phyloP scores from a whole-genome alignment of 1,140 invertebrate species.

The Diprion similis region DNA sequence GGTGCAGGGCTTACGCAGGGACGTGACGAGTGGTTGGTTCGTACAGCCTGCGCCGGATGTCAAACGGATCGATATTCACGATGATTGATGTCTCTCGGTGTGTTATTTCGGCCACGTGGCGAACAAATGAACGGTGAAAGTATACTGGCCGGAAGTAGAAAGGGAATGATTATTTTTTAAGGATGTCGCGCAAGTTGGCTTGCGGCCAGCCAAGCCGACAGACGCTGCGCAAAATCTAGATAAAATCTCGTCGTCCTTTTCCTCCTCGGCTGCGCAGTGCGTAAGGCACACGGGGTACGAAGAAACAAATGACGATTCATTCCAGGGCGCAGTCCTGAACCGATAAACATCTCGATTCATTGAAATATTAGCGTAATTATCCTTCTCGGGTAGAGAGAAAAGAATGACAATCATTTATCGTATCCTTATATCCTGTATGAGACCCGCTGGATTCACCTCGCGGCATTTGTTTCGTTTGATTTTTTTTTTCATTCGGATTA shows the following conservation, averaged over 20 bases:
- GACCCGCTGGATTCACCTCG: too few relatives aligned
- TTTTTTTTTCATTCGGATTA: too few relatives aligned
- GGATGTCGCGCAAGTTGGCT: background rate
- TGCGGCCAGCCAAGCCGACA: background rate
- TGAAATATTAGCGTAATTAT: conserved; percentile 8
- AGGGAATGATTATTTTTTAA: background rate
- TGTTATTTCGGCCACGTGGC: background rate
- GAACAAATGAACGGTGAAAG: background rate
- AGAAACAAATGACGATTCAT: conserved; percentile 7
- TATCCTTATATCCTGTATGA: background rate
- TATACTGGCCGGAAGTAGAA: background rate
- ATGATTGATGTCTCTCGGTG: conserved; percentile 41
- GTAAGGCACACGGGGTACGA: background rate
- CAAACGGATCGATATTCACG: conserved; percentile 46
- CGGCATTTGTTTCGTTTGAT: too few relatives aligned
- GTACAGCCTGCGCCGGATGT: conserved; percentile 30
- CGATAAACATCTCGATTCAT: background rate
- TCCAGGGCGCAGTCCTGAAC: background rate
- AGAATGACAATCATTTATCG: background rate
- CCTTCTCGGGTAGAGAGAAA: background rate
- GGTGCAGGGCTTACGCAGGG: background rate
- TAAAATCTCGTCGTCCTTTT: background rate
- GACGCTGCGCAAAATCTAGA: background rate
- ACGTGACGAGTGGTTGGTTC: too few relatives aligned
- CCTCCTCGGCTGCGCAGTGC: background rate